Evolutionary conservation across 2,888 invertebrate genomes (phyloP).

Genomic region (Anthophora plumipes): DNA sequence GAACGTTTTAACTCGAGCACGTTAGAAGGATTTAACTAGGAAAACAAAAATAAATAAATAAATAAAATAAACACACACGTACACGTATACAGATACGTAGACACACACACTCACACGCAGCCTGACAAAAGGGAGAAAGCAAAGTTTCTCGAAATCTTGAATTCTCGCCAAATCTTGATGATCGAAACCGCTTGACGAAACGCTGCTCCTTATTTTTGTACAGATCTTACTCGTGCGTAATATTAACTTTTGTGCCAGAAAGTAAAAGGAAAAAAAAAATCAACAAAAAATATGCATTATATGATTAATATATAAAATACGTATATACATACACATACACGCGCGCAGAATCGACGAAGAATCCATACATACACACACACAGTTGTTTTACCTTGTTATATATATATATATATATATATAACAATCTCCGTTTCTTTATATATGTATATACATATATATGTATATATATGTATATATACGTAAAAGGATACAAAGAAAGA

Average conservation of each 20-base stretch:
- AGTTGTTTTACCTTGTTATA: constrained; percentile 56
- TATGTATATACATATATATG: constrained; percentile 1
- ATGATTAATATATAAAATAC: constrained; percentile 60
- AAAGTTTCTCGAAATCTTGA: constrained; percentile 51
- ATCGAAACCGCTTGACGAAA: constrained; percentile 75
- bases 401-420: too few relatives aligned
- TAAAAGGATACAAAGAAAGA: constrained; percentile 5
- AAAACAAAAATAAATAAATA: constrained; percentile 3
- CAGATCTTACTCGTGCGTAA: constrained; percentile 79
- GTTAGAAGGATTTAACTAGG: constrained; percentile 33
- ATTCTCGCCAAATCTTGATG: constrained; percentile 41
- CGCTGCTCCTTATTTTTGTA: constrained; percentile 83
- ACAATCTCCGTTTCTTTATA: constrained; percentile 44
- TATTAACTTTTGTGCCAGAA: constrained; percentile 81
- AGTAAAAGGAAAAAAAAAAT: constrained; percentile 63
- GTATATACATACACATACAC: constrained; percentile 5
- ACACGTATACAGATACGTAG: too few relatives aligned
- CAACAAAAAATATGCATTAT: constrained; percentile 66
- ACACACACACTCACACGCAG: too few relatives aligned
- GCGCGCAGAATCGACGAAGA: background rate
- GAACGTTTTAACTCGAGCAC: constrained; percentile 8
- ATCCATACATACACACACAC: background rate
- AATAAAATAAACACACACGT: too few relatives aligned
- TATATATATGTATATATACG: background rate
- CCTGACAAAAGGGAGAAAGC: constrained; percentile 48